Evolutionary conservation across 2,797 vertebrate species (phyloP).

Genomic region (Leptoclinus maculatus): DNA sequence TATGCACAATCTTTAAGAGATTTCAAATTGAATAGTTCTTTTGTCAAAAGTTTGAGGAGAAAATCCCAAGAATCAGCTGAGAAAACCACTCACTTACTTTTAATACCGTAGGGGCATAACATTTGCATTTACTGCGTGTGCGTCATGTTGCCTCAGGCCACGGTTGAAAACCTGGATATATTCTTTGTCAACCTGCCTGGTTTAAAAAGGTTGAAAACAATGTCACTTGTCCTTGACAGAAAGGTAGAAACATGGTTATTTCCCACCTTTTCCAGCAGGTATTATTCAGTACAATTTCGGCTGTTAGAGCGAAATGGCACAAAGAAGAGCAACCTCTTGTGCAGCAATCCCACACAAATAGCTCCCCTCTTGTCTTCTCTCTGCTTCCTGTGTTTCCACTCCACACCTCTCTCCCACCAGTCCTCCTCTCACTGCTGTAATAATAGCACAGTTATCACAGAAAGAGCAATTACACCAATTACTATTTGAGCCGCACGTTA

Average conservation of each 20-base stretch:
- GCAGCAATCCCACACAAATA: conserved; percentile 56
- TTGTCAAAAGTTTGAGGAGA: background rate
- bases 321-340: conserved; percentile 52
- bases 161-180: background rate
- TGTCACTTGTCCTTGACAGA: conserved; percentile 7
- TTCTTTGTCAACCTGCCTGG: conserved; percentile 1
- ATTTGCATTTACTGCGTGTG: background rate
- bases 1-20: background rate
- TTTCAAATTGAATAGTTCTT: background rate
- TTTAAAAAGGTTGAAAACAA: conserved; percentile 1
- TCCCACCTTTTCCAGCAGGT: conserved; percentile 26
- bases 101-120: background rate
- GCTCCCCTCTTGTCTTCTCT: conserved; percentile 43
- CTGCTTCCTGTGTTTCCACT: conserved; percentile 39
- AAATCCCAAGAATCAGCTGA: background rate
- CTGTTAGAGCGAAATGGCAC: conserved; percentile 39
- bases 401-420: conserved; percentile 27
- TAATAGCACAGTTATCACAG: conserved; percentile 46
- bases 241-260: conserved; percentile 14
- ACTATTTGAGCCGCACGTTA: conserved; percentile 1
- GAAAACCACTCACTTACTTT: background rate
- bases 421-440: conserved; percentile 32
- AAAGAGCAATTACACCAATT: conserved; percentile 45
- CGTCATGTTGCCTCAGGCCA: background rate
- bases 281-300: conserved; percentile 33